phyloP scores from a whole-genome alignment of 2,888 invertebrate species.

The Protodeltote pygarga region DNA sequence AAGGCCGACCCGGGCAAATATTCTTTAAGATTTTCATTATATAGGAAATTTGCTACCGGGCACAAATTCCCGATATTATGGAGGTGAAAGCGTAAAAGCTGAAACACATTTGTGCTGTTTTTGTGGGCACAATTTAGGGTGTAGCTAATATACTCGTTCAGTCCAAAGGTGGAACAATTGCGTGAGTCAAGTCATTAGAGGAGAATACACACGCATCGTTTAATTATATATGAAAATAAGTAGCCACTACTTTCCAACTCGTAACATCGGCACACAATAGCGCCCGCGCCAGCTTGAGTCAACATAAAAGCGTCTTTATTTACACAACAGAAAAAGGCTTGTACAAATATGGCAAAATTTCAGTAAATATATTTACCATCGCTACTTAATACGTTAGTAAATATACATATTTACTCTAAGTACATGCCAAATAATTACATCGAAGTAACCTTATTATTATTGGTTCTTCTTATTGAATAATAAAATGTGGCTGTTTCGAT shows the following conservation, averaged over 20 bases:
- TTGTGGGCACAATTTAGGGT: slow-evolving; percentile 15
- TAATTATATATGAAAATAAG: slow-evolving; percentile 38
- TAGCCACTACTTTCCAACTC: slow-evolving; percentile 44
- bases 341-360: slow-evolving; percentile 63
- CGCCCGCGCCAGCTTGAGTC: slow-evolving; percentile 60
- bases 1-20: slow-evolving; percentile 40
- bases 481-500: too few relatives aligned
- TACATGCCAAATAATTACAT: too few relatives aligned
- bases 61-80: slow-evolving; percentile 41
- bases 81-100: slow-evolving; percentile 27
- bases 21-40: slow-evolving; percentile 48
- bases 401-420: too few relatives aligned
- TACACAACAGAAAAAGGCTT: slow-evolving; percentile 64
- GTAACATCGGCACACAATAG: slow-evolving; percentile 65
- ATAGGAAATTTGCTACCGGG: slow-evolving; percentile 17
- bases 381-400: slow-evolving; percentile 40
- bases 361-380: slow-evolving; percentile 58
- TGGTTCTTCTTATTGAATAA: too few relatives aligned
- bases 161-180: slow-evolving; percentile 18
- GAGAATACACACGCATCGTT: slow-evolving; percentile 19
- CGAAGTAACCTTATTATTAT: too few relatives aligned
- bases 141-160: slow-evolving; percentile 22
- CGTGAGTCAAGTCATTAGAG: slow-evolving; percentile 29
- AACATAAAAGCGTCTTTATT: slow-evolving; percentile 69
- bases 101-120: slow-evolving; percentile 29